Base-by-base conservation (phyloP, 1,140 invertebrate species). In the Palaemon carinicauda region DNA sequence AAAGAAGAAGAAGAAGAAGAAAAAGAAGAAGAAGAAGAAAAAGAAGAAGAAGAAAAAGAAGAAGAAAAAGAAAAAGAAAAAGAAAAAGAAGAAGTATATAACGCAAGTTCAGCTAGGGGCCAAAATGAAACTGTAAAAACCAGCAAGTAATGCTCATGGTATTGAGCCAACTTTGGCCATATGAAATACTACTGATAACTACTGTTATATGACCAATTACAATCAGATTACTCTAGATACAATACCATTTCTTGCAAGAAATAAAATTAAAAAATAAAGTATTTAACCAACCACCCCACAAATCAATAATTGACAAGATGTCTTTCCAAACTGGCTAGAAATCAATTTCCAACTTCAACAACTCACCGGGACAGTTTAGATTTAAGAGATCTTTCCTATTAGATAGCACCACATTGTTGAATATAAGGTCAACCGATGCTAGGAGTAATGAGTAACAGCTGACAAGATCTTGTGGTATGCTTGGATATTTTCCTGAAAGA, bases 401-500 rank as follows among this genome's bases (percentile, higher is more conserved):
- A 73, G 95, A 94, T 89, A 97, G 92, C 60, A 98, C 92, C 82
- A 95, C 96, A 93, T 98, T 98, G 82, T 93, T 94, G 92, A 95
- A 98, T 74, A 98, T 94, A 90, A 97, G 94, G 93, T 99, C 97
- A 89, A 97, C 94, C 91, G 96, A 97, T 83, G 96, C 96, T 51
- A 98, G 92, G 27, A 99, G 92, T 14, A 99, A 92, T 91, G 99
- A 97, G 91, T 97, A 98, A 71, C 97, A 98, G 91, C 97, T 98
- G 0, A 99, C 97, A 87, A 99, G 92, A 92, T 99, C 97, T 92
- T 97, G 95, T 77, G 96, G 96, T 71, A 97, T 96, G 75, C 95
- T 94, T 60, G 89, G 89, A 79, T 89, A 89, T 82, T 89, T 87
- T 27, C 81, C 88, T 88, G 79, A 27, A 88, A 88, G 51, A 33